Base-by-base conservation (phyloP, 2,797 vertebrate genomes). In the Sitta carolinensis region DNA sequence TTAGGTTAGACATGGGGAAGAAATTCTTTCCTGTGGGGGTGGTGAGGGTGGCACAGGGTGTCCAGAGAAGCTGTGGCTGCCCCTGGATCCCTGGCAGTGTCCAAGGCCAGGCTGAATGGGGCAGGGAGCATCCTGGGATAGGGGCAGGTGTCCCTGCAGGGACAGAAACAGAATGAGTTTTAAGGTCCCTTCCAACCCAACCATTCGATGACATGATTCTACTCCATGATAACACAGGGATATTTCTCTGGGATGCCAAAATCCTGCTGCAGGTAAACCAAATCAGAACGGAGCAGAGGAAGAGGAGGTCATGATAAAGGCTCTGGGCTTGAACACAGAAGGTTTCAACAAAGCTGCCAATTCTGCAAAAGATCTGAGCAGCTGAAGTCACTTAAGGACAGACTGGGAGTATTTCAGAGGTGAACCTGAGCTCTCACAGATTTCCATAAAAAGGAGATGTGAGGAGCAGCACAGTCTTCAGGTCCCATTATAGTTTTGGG, bases 321-420 rank as follows among this genome's bases (percentile, higher is more conserved):
- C 45, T 74, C 74, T 69, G 81, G 74, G 52, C 66, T 87, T 9
- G 34, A 68, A 84, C 8, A 54, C 34, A 59, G 63, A 81, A 94
- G 70, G 50, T 61, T 81, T 75, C 51, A 51, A 70, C 32, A 13
- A 73, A 93, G 84, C 69, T 89, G 89, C 64, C 78, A 92, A 42
- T 64, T 80, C 84, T 72, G 84, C 79, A 84, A 7, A 81, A 86
- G 38, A 83, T 80, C 67, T 18, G 40, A 45, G 87, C 68, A 50
- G 79, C 75, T n/a, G 26, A 87, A 92, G 93, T 93, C 94, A 94
- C 82, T 52, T 95, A 83, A 96, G 96, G 93, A 94, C 94, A 95
- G 47, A 42, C 19, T 45, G 73, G 90, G 90, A 95, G 91, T 72
- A 95, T 93, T 94, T 93, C 90, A 94, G 62, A 48, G 90, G 87